Evolutionary conservation across 2,888 invertebrate genomes (phyloP).

Genomic region (Hartigia nigra): DNA sequence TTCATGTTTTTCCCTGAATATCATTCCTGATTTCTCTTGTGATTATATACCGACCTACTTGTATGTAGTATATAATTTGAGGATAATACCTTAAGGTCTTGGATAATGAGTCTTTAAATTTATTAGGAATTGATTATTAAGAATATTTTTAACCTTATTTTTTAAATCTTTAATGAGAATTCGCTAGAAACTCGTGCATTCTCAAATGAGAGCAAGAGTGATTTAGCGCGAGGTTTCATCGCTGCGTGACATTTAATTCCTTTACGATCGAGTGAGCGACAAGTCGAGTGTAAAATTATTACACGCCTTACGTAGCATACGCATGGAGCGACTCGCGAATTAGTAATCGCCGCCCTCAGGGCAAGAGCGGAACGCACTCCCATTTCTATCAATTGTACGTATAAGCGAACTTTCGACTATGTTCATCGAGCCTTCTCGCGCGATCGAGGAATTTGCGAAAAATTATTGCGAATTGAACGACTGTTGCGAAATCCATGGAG

Average conservation of each 20-base stretch:
- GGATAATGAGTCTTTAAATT: background rate
- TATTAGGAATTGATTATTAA: background rate
- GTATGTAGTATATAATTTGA: background rate
- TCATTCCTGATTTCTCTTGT: background rate
- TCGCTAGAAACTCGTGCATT: background rate
- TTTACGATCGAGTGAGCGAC: background rate
- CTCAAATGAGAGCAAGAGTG: background rate
- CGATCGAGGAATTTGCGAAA: background rate
- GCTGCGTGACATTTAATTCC: background rate
- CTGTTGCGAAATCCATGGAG: background rate
- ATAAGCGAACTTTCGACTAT: background rate
- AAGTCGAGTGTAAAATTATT: background rate
- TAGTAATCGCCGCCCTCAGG: background rate
- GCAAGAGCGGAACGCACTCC: background rate
- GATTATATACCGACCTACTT: background rate
- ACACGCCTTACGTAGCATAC: background rate
- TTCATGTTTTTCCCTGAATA: background rate
- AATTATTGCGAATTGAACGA: background rate
- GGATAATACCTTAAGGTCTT: background rate
- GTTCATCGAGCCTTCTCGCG: background rate
- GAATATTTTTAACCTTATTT: background rate
- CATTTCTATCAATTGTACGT: background rate
- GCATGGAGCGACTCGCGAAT: background rate
- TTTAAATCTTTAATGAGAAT: background rate
- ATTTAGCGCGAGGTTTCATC: background rate